phyloP scores from a whole-genome alignment of 2,888 invertebrate genomes.

The Erannis defoliaria region DNA sequence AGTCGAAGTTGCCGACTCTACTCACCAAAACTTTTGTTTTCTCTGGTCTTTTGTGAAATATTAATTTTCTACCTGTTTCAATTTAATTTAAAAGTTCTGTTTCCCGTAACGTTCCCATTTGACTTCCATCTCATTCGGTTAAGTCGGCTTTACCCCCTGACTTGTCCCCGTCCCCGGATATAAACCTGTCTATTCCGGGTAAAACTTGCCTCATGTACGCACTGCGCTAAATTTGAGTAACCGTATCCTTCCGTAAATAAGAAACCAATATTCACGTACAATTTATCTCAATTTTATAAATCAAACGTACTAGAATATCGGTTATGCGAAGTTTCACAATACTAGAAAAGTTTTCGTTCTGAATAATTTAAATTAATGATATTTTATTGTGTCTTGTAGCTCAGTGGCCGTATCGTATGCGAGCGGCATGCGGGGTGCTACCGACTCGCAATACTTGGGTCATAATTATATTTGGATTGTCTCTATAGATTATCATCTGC shows the following conservation, averaged over 20 bases:
- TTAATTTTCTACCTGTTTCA: constrained; percentile 33
- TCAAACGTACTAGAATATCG: neutral
- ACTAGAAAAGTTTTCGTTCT: neutral
- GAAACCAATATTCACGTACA: neutral
- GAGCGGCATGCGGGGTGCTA: too few relatives aligned
- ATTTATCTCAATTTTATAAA: neutral
- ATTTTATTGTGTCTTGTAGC: too few relatives aligned
- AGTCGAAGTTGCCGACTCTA: constrained; percentile 20
- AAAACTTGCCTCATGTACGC: neutral
- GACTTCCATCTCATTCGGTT: constrained; percentile 6
- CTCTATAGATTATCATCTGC: too few relatives aligned
- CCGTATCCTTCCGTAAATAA: constrained; percentile 4
- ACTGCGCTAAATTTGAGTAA: constrained; percentile 9
- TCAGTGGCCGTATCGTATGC: too few relatives aligned
- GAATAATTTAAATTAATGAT: neutral
- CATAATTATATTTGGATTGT: too few relatives aligned
- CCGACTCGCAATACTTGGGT: too few relatives aligned
- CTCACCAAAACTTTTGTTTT: constrained; percentile 22
- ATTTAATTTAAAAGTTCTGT: constrained; percentile 23
- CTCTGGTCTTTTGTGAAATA: constrained; percentile 23
- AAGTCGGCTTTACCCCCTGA: constrained; percentile 1
- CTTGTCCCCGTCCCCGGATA: neutral
- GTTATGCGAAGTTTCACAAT: neutral
- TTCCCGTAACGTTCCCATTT: constrained; percentile 12
- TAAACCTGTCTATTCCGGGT: constrained; percentile 7